Percentiles rank a stretch among this genome's conserved stretches.
Evolutionary conservation across 2,888 invertebrate species (phyloP).

Genomic region (Microctonus hyperodae): DNA sequence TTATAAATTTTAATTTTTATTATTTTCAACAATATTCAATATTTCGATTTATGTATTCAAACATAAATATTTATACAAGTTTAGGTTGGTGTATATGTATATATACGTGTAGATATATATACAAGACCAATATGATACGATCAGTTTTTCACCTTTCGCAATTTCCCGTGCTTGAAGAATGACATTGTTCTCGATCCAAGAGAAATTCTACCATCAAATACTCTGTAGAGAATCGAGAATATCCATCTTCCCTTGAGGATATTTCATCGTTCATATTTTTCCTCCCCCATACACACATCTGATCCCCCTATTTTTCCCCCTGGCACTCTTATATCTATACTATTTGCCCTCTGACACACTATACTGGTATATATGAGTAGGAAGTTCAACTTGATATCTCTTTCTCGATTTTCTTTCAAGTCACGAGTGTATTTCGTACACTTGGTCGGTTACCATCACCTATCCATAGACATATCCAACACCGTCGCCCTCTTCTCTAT

Average conservation of each 20-base stretch:
- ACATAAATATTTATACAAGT: no score
- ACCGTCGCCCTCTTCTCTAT: not conserved
- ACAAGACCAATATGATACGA: not conserved
- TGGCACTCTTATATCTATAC: not conserved
- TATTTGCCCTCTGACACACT: not conserved
- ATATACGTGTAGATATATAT: not conserved
- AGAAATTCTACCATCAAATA: constrained; percentile 16
- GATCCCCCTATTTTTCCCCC: not conserved
- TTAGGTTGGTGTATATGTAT: constrained; percentile 1
- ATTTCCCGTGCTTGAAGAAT: constrained; percentile 13
- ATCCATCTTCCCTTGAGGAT: constrained; percentile 24
- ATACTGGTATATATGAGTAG: not conserved
- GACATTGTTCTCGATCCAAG: constrained; percentile 18
- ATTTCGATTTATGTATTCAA: not conserved
- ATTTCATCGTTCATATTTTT: constrained; percentile 23
- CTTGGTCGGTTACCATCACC: constrained; percentile 6
- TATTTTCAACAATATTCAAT: not conserved
- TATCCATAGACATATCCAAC: constrained; percentile 10
- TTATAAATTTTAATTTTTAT: not conserved
- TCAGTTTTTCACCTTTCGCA: constrained; percentile 9
- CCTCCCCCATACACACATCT: not conserved
- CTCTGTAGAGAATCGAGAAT: constrained; percentile 1
- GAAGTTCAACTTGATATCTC: constrained; percentile 24
- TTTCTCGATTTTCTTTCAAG: constrained; percentile 26
- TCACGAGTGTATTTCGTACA: constrained; percentile 28